Evolutionary conservation across 1,140 invertebrate species (phyloP), one percentile per base, ranked within the genome.

Genomic region (Aphidius gifuensis): DNA sequence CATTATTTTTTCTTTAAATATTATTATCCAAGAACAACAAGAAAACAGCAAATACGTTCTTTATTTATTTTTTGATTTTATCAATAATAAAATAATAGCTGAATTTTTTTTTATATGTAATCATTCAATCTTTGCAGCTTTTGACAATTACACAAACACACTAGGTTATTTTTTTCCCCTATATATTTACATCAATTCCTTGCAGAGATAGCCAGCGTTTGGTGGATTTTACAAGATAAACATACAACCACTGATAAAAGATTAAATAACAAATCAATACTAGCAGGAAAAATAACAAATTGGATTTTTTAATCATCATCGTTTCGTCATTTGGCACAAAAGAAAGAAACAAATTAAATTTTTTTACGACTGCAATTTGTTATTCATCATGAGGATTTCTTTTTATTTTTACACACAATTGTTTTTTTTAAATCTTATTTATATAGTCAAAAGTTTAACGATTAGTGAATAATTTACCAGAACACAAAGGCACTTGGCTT

Each of bases 401-500:
- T 62, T 9, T 42, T 8, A 56, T 55, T 21, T 45, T 47, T 55
- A 47, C 39, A 39, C 38, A 47, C n/a, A 40, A 23, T 44, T 64
- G 50, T 49, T 50, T 42, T n/a, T 5, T 39, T 65, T 42, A 16
- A 60, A 39, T 21, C 42, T 51, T 47, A 43, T 59, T 61, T 64
- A 66, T 38, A 70, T 79, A 77, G 77, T 75, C 76, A 77, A 76
- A 78, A 75, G 53, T 55, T 80, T 75, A 79, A 80, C 75, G 76
- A 76, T 78, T 80, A 78, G 75, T 80, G 53, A 55, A 40, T 55
- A 55, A 60, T 43, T 51, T 76, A 78, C 74, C 75, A 77, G 78
- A 78, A 80, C 76, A 77, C 74, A 80, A 16, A 80, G 78, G 78
- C 78, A 80, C 78, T 80, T 80, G 75, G 74, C 77, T 79, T 80